phyloP scores from a whole-genome alignment of 2,113 vertebrate genomes.

The Sigmodon hispidus region DNA sequence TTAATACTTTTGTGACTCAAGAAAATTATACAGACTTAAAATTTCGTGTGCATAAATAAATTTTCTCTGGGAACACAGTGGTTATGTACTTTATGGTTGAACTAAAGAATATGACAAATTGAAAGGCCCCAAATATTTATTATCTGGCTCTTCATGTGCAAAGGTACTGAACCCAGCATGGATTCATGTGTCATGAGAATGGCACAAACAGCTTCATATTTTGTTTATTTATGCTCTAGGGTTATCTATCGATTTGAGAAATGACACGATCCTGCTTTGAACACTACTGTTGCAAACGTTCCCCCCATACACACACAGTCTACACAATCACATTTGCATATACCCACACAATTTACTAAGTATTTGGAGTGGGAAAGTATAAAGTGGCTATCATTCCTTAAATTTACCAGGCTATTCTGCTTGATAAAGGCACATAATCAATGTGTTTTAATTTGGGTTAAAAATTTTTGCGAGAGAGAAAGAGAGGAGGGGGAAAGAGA shows the following conservation, averaged over 20 bases:
- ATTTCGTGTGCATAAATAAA: neutral
- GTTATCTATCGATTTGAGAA: neutral
- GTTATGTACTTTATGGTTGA: neutral
- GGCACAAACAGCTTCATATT: neutral
- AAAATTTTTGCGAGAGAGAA: neutral
- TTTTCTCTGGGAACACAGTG: neutral
- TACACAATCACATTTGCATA: neutral
- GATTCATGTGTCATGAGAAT: neutral
- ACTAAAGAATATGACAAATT: neutral
- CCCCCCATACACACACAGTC: neutral
- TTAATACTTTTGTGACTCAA: neutral
- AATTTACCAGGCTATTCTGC: neutral
- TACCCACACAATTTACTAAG: neutral
- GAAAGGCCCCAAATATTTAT: neutral
- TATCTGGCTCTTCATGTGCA: neutral
- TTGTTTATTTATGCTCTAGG: neutral
- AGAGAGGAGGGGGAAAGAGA: neutral
- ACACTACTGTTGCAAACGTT: neutral
- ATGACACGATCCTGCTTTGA: neutral
- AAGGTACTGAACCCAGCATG: neutral
- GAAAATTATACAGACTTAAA: slow-evolving; percentile 14
- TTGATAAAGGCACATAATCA: neutral
- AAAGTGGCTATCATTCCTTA: neutral
- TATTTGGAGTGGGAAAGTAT: neutral
- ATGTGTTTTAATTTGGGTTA: neutral